A percentile compares a stretch with the other conserved stretches of the same genome.
These are phyloP conservation scores for Alexandromys fortis DNA, from an alignment of 2,113 vertebrate species.

Conservation along the genomic window DNA sequence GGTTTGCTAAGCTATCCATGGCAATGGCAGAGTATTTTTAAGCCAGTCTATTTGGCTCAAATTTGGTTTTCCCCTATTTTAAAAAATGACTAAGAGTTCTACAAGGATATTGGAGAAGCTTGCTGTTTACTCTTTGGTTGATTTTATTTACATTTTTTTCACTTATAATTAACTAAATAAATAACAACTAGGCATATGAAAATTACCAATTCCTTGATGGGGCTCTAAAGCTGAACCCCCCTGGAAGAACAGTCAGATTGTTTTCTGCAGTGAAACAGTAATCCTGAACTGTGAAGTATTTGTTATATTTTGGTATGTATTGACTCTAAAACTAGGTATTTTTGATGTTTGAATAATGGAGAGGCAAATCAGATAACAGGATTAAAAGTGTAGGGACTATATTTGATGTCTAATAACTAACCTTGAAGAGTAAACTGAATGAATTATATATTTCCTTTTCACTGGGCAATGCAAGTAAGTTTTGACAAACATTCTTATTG, in stretches of 20 bases:
- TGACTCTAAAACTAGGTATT: constrained; percentile 29
- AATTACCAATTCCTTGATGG: background rate
- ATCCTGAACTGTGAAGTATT: background rate
- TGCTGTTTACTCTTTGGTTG: constrained; percentile 1
- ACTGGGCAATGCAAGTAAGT: background rate
- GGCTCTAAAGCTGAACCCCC: constrained; percentile 38
- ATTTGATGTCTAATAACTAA: constrained; percentile 29
- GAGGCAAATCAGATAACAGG: background rate
- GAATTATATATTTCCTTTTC: constrained; percentile 9
- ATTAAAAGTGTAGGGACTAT: background rate
- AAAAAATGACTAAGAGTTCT: background rate
- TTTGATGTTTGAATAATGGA: constrained; percentile 47
- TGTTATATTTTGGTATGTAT: constrained; percentile 23
- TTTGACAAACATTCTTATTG: constrained; percentile 50
- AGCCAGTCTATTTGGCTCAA: background rate
- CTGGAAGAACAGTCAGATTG: background rate
- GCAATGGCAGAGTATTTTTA: background rate
- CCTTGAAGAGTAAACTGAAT: constrained; percentile 28
- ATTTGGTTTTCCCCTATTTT: background rate
- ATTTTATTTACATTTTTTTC: background rate
- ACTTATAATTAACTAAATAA: constrained; percentile 42
- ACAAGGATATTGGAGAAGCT: background rate
- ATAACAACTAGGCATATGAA: constrained; percentile 13
- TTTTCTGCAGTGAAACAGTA: background rate
- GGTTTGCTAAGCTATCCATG: background rate